Conservation (phyloP, 2,113 vertebrate genomes). For the Eretmochelys imbricata region DNA sequence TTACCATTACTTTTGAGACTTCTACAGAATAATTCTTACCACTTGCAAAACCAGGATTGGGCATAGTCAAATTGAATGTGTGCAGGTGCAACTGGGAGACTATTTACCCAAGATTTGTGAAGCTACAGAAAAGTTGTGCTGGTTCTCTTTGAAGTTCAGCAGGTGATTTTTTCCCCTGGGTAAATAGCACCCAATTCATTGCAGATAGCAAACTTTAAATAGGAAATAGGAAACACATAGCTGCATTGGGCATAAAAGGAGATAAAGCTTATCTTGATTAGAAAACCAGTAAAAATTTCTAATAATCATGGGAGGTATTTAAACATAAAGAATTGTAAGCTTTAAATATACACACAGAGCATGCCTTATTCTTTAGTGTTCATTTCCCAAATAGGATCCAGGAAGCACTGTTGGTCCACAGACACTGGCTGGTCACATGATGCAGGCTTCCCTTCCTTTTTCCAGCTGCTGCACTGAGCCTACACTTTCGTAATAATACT, state of each 20-base stretch:
- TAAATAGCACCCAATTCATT: neutral
- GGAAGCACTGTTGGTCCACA: neutral
- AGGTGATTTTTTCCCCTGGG: neutral
- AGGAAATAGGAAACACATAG: neutral
- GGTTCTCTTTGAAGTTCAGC: neutral
- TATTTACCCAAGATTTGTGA: neutral
- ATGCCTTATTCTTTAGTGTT: neutral
- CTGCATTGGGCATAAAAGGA: neutral
- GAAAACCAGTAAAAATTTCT: neutral
- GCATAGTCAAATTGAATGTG: constrained; percentile 20
- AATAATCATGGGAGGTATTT: neutral
- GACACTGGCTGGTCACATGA: neutral
- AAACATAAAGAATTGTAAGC: neutral
- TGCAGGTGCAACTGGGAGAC: constrained; percentile 10
- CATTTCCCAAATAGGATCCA: neutral
- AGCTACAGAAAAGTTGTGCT: neutral
- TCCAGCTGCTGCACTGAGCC: neutral
- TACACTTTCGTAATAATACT: neutral
- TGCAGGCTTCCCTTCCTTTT: neutral
- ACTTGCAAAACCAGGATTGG: neutral
- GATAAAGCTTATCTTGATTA: neutral
- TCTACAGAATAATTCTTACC: neutral
- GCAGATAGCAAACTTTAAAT: neutral
- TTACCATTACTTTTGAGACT: neutral
- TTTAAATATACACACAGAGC: neutral